These are phyloP conservation scores for Trisateles emortualis DNA, from an alignment of 2,888 invertebrate genomes.

Conservation along the genomic window DNA sequence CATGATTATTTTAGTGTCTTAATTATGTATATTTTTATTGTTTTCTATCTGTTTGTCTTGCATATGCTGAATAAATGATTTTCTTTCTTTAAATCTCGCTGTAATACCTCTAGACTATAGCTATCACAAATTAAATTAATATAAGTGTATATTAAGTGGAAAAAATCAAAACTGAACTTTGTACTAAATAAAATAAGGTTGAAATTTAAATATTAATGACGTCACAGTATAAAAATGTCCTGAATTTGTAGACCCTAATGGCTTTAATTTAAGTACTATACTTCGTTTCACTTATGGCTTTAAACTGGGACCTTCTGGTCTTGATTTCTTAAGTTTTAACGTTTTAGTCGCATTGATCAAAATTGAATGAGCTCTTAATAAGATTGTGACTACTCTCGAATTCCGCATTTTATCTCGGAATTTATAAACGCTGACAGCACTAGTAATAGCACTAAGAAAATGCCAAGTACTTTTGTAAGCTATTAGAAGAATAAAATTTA, in stretches of 20 bases:
- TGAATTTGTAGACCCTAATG: constrained; percentile 22
- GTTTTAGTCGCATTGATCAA: not conserved
- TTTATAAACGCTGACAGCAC: not conserved
- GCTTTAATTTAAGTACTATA: constrained; percentile 32
- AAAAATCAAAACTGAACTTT: not conserved
- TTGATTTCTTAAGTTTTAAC: constrained; percentile 14
- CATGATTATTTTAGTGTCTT: too few species aligned
- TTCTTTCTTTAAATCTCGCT: too few species aligned
- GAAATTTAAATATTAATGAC: not conserved
- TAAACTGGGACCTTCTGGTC: not conserved
- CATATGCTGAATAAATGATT: too few species aligned
- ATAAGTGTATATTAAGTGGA: too few species aligned
- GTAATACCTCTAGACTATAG: too few species aligned
- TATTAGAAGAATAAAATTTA: constrained; percentile 4
- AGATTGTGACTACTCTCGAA: not conserved
- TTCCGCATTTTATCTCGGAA: not conserved
- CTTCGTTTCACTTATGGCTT: constrained; percentile 33
- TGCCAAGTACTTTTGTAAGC: not conserved
- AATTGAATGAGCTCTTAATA: not conserved
- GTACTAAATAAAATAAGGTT: not conserved
- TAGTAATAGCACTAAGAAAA: not conserved
- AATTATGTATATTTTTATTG: too few species aligned
- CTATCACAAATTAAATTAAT: too few species aligned
- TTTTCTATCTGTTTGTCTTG: too few species aligned
- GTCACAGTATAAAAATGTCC: not conserved